These are phyloP conservation scores for Epizoanthus rinbou DNA, from an alignment of 92 coral and sea anemone species.

Conservation along the genomic window DNA sequence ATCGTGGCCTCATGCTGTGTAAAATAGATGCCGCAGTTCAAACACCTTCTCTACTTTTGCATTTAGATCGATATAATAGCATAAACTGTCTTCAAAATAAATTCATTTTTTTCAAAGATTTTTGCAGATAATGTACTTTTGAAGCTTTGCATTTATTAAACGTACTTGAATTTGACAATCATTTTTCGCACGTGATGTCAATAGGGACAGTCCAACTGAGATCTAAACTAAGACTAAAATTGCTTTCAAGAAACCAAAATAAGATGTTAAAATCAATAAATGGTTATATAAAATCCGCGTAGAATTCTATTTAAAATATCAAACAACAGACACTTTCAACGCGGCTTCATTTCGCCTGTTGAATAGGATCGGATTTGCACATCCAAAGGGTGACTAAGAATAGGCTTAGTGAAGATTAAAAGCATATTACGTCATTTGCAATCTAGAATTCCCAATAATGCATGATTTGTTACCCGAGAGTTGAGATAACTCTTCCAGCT, in stretches of 20 bases:
- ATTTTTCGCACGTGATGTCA: background rate
- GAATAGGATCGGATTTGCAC: background rate
- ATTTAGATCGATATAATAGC: background rate
- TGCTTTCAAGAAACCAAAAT: background rate
- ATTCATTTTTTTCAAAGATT: background rate
- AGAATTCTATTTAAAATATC: background rate
- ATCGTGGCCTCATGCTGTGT: conserved; percentile 13
- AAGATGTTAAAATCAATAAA: too few species aligned
- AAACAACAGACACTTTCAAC: background rate
- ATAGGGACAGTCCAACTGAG: background rate
- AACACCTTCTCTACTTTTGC: background rate
- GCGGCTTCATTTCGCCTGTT: background rate
- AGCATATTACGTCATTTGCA: background rate
- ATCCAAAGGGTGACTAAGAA: background rate
- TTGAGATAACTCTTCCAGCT: too few species aligned
- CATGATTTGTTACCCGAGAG: too few species aligned
- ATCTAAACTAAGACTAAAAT: background rate
- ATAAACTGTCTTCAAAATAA: background rate
- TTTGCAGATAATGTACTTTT: background rate
- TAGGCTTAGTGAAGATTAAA: conserved; percentile 10
- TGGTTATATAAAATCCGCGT: background rate
- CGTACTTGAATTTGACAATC: background rate
- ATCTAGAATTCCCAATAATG: background rate
- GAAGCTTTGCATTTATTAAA: background rate
- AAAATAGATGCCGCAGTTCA: background rate